These are phyloP conservation scores for Isichthys henryi DNA, from an alignment of 2,113 vertebrate species.

Conservation along the genomic window DNA sequence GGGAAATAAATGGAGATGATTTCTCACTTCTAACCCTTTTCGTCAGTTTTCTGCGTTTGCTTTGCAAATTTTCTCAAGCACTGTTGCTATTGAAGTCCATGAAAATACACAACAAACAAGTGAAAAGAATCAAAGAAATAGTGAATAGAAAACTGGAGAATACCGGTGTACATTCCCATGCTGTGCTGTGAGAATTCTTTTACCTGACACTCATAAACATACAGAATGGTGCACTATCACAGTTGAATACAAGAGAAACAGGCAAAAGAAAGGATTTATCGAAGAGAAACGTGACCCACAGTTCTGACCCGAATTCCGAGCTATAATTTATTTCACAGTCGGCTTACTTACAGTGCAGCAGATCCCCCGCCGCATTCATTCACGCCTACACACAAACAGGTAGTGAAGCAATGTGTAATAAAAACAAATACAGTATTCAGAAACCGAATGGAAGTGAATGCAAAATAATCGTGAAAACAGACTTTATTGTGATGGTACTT, in stretches of 20 bases:
- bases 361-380: background rate
- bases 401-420: background rate
- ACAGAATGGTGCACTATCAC: background rate
- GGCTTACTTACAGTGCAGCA: background rate
- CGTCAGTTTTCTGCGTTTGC: constrained; percentile 5
- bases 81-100: background rate
- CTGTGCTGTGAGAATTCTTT: background rate
- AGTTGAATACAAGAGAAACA: background rate
- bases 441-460: background rate
- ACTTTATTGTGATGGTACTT: background rate
- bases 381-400: background rate
- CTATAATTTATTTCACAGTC: background rate
- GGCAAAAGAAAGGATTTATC: background rate
- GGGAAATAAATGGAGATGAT: background rate
- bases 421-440: background rate
- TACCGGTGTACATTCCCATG: background rate
- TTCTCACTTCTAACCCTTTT: background rate
- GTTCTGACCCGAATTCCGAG: background rate
- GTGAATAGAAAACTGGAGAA: too few species aligned
- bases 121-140: background rate
- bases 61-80: background rate
- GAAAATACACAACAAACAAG: background rate
- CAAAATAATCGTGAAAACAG: background rate
- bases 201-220: background rate
- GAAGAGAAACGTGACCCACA: background rate